Evolutionary conservation across 1,140 invertebrate species (phyloP), one percentile per base, ranked within the genome.

Genomic region (Pseudomyrmex cubaensis): DNA sequence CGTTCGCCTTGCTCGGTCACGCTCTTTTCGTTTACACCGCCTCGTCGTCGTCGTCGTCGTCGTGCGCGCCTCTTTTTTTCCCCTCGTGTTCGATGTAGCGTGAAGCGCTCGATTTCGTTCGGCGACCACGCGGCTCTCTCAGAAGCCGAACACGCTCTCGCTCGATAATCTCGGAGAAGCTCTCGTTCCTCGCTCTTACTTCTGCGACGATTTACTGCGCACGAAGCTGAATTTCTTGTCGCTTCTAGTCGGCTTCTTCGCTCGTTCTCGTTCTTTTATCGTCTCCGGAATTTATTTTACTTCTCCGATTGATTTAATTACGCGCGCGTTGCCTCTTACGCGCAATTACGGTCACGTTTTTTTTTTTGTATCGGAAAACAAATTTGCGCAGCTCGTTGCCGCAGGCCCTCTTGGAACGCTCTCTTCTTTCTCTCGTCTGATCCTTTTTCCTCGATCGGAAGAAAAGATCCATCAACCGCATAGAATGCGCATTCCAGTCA

Each of bases 21-120:
- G 63, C 63, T 52, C 64, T 78, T 69, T 25, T 70, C 76, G 76
- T 48, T 48, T 67, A 25, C 20, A 17, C 48, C 35, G 13, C 44
- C 63, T 46, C 62, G 50, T 69, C 74, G 48, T 77, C 17, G 63
- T 10, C 17, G 63, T 10, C 74, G 25, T 35, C 22, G 61, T 67
- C 48, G 48, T 64, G 61, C n/a, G 25, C 62, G 62, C 62, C 25
- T 67, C 50, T 77, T 77, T 77, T 67, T 56, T 62, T 48, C 17
- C 54, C 56, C 17, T 17, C 56, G 35, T 7, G 59, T 54, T 52
- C 76, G 64, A 48, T 67, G 76, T 78, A 78, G 35, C 76, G 76
- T 72, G 54, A 80, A 72, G 54, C 54, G 76, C 44, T 80, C 66
- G 67, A 70, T 80, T 80, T 80, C 66, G 54, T 76, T 76, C 74